Evolutionary conservation across 2,113 vertebrate genomes (phyloP).

Genomic region (Cynocephalus volans): DNA sequence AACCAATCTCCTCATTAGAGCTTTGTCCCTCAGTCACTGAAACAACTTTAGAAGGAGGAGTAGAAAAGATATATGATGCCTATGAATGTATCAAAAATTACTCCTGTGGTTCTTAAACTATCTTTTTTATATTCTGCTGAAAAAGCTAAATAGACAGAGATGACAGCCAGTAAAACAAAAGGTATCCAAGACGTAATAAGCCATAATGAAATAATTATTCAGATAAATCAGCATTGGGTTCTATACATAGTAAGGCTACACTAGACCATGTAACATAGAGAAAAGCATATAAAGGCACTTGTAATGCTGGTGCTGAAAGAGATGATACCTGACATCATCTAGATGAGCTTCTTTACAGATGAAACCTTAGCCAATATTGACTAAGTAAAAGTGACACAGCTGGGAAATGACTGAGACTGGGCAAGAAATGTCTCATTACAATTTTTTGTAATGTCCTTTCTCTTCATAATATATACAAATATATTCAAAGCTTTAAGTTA

Average conservation of each 20-base stretch:
- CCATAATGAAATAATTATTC: neutral
- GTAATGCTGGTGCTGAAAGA: neutral
- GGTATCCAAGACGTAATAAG: neutral
- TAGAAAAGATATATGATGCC: neutral
- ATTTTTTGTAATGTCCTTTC: neutral
- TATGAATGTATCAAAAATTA: neutral
- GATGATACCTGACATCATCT: neutral
- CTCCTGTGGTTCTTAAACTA: neutral
- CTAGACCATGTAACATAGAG: neutral
- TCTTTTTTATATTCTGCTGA: neutral
- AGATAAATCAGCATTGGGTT: neutral
- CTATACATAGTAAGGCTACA: neutral
- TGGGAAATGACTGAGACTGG: neutral
- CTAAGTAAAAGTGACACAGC: neutral
- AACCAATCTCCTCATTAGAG: neutral
- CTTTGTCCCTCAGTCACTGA: neutral
- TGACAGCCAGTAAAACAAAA: constrained; percentile 35
- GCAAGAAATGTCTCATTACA: neutral
- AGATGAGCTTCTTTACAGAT: neutral
- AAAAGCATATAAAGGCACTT: neutral
- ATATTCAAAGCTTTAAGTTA: neutral
- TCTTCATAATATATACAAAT: neutral
- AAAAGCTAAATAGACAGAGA: neutral
- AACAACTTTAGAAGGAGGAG: neutral
- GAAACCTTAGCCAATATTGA: neutral